Conservation (phyloP, 23 tunicate genomes). For the Styela clava region DNA sequence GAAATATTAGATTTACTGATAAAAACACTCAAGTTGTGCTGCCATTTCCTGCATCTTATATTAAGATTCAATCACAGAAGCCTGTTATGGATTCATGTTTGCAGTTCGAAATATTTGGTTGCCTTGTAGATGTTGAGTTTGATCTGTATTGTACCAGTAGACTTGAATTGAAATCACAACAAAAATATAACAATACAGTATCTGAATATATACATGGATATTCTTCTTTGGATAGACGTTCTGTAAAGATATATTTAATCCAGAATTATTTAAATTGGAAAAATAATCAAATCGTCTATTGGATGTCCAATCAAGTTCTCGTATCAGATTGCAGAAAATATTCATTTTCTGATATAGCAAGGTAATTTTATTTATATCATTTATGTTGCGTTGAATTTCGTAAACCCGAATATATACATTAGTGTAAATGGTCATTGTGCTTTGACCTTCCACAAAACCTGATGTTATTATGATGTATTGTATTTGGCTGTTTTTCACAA, state of each 20-base stretch:
- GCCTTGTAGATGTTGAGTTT: slow-evolving; percentile 3
- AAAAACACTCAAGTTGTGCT: not conserved
- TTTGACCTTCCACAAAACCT: too few relatives aligned
- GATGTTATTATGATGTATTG: too few relatives aligned
- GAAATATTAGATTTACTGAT: not conserved
- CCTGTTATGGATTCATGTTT: not conserved
- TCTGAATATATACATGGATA: too few relatives aligned
- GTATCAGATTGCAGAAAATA: not conserved
- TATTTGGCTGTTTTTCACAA: too few relatives aligned
- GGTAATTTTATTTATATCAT: too few relatives aligned
- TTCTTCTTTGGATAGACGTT: not conserved
- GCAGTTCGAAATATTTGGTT: slow-evolving; percentile 26
- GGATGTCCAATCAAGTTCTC: not conserved
- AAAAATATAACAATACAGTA: too few relatives aligned
- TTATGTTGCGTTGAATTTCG: too few relatives aligned
- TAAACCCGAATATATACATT: too few relatives aligned
- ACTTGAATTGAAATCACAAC: not conserved
- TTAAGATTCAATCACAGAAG: not conserved
- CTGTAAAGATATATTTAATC: not conserved
- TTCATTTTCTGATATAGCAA: not conserved
- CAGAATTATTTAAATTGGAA: too few relatives aligned
- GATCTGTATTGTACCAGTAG: not conserved
- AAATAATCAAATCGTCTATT: not conserved
- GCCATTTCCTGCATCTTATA: not conserved
- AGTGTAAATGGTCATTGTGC: too few relatives aligned